Evolutionary conservation across 2,888 invertebrate genomes (phyloP).

Genomic region (Eudemis profundana): DNA sequence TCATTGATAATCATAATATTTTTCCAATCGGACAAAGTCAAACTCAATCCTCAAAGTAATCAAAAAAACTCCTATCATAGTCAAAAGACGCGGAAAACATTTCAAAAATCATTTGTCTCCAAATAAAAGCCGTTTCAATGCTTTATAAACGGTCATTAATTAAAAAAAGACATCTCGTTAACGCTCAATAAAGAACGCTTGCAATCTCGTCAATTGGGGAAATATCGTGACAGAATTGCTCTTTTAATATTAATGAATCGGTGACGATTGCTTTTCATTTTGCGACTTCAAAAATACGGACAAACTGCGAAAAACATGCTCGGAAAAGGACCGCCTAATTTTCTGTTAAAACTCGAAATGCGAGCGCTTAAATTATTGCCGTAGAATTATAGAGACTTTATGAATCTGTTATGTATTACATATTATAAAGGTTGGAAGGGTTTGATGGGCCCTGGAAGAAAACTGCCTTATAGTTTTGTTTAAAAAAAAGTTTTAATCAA

Average conservation of each 20-base stretch:
- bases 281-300: conserved; percentile 9
- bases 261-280: conserved; percentile 28
- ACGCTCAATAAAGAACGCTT: conserved; percentile 15
- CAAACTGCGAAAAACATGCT: conserved; percentile 3
- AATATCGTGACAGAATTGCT: conserved; percentile 34
- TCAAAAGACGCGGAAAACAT: not conserved
- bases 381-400: not conserved
- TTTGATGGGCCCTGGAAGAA: too few relatives aligned
- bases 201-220: conserved; percentile 26
- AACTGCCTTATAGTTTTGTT: too few relatives aligned
- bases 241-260: conserved; percentile 38
- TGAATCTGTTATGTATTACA: not conserved
- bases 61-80: not conserved
- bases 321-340: not conserved
- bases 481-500: too few relatives aligned
- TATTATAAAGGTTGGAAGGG: too few relatives aligned
- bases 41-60: not conserved
- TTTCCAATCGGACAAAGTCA: not conserved
- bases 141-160: conserved; percentile 35
- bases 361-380: not conserved
- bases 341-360: not conserved
- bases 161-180: conserved; percentile 42
- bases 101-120: conserved; percentile 9
- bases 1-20: too few relatives aligned
- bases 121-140: too few relatives aligned